Percentiles rank a stretch among this genome's conserved stretches.
Evolutionary conservation across 2,113 vertebrate genomes (phyloP).

Genomic region (Alaudala cheleensis): DNA sequence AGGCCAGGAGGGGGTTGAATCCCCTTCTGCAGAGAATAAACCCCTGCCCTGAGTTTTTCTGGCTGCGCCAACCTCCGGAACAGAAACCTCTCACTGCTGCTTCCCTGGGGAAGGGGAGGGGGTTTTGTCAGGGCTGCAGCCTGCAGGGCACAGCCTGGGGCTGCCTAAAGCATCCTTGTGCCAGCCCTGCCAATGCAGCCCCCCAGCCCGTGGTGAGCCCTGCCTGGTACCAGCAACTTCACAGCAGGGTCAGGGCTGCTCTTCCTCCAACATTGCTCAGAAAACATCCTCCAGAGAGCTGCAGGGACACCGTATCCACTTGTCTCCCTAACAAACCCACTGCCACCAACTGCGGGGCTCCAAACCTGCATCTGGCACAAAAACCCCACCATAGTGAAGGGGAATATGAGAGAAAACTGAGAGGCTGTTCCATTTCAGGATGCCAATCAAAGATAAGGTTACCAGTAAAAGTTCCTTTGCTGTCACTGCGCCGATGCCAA

Average conservation of each 20-base stretch:
- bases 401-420: background rate
- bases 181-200: background rate
- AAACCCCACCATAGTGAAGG: background rate
- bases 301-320: background rate
- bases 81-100: background rate
- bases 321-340: background rate
- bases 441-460: conserved; percentile 14
- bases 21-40: background rate
- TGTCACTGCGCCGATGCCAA: background rate
- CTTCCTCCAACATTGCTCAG: background rate
- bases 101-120: background rate
- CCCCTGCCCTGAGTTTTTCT: background rate
- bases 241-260: background rate
- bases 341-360: background rate
- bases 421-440: conserved; percentile 32
- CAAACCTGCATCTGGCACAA: background rate
- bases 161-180: background rate
- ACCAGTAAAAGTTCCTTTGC: conserved; percentile 4
- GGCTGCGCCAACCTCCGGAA: background rate
- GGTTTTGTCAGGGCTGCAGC: fast-evolving
- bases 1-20: background rate
- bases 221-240: background rate
- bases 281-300: background rate
- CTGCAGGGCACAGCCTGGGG: background rate
- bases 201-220: fast-evolving